Evolutionary conservation across 2,888 invertebrate species (phyloP).

Genomic region (Allophyes oxyacanthae): DNA sequence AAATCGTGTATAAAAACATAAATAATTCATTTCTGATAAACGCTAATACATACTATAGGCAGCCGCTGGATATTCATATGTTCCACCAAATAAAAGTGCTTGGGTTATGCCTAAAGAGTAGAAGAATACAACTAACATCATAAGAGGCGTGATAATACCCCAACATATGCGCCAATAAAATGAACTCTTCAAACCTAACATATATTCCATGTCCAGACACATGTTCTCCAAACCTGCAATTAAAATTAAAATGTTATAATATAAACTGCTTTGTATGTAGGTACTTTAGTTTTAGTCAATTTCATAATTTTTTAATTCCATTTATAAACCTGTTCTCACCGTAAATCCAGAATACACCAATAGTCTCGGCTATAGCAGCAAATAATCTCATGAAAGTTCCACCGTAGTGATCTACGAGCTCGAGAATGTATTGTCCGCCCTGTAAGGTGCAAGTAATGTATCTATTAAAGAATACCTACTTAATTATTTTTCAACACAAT

Average conservation of each 20-base stretch:
- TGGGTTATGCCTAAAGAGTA: constrained; percentile 92
- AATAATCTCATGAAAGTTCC: constrained; percentile 94
- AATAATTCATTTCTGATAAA: neutral
- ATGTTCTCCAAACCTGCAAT: constrained; percentile 80
- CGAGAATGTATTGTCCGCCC: constrained; percentile 94
- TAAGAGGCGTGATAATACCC: constrained; percentile 92
- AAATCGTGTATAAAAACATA: neutral
- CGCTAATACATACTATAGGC: constrained; percentile 87
- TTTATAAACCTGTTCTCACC: constrained; percentile 76
- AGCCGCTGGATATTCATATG: constrained; percentile 88
- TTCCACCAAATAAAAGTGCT: constrained; percentile 90
- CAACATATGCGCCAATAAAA: constrained; percentile 95
- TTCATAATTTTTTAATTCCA: too few species aligned
- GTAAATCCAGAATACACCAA: constrained; percentile 94
- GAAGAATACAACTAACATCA: constrained; percentile 92
- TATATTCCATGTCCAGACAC: constrained; percentile 92
- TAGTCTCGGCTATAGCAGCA: constrained; percentile 91
- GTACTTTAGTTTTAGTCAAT: too few species aligned
- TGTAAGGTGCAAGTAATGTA: constrained; percentile 65
- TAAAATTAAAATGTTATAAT: neutral
- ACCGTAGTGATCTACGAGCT: constrained; percentile 93
- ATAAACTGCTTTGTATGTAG: too few species aligned
- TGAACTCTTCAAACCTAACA: constrained; percentile 91
- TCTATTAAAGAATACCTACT: constrained; percentile 27
- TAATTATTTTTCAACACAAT: too few species aligned